phyloP scores from a whole-genome alignment of 37 sponge, comb jelly and placozoan species.

The Mnemiopsis leidyi region DNA sequence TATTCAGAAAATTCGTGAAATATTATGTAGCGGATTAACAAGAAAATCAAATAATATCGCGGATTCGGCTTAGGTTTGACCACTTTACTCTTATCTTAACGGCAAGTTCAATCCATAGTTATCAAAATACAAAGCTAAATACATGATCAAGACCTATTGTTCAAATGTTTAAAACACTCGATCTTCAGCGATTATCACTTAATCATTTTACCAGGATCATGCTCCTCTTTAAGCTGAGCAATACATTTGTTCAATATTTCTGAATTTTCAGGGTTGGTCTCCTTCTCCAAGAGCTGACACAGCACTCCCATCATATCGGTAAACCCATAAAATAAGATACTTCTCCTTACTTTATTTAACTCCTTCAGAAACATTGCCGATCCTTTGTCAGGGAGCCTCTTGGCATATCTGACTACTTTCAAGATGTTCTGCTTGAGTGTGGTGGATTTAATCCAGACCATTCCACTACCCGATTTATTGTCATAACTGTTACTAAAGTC shows the following conservation, averaged over 20 bases:
- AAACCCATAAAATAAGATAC: constrained; percentile 38
- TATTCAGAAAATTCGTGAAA: not conserved
- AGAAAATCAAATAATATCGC: not conserved
- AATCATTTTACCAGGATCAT: not conserved
- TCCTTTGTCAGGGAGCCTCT: constrained; percentile 43
- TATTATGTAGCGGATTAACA: not conserved
- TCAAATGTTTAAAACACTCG: not conserved
- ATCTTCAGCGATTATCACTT: not conserved
- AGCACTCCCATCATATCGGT: constrained; percentile 57
- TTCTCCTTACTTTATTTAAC: constrained; percentile 21
- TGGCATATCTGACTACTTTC: constrained; percentile 57
- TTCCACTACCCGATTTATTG: constrained; percentile 12
- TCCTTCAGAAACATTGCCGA: constrained; percentile 54
- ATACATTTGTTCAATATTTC: constrained; percentile 27
- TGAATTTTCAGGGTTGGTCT: not conserved
- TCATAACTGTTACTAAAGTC: constrained; percentile 18
- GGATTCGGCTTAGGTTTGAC: not conserved
- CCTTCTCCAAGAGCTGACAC: constrained; percentile 28
- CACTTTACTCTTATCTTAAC: no score
- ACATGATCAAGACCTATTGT: not conserved
- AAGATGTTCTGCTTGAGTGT: constrained; percentile 39
- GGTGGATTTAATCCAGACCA: constrained; percentile 53
- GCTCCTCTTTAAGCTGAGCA: constrained; percentile 11
- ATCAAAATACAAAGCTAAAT: no score
- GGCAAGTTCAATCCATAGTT: no score